Percentiles rank a stretch among this genome's conserved stretches.
Conservation (phyloP, 2,113 vertebrate species). For the Pungitius pungitius region DNA sequence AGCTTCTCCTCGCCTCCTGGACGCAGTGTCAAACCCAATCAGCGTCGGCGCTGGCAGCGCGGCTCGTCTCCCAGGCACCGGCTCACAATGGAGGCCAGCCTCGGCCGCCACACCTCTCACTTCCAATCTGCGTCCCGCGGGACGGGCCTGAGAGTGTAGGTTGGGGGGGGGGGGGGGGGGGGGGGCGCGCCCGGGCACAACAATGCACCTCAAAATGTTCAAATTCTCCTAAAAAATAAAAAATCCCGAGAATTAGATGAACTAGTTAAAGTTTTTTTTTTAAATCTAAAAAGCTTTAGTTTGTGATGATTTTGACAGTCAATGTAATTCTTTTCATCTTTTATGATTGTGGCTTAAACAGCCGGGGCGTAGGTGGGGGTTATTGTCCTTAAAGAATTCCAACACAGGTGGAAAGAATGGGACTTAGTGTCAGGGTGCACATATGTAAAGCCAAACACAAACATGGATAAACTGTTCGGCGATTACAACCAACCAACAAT, state of each 20-base stretch:
- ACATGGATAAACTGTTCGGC: conserved; percentile 67
- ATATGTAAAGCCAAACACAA: conserved; percentile 59
- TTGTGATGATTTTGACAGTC: conserved; percentile 51
- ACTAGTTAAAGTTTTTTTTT: conserved; percentile 49
- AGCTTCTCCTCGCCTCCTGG: conserved; percentile 84
- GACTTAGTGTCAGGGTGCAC: conserved; percentile 58
- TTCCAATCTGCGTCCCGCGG: conserved; percentile 95
- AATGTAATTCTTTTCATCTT: conserved; percentile 49
- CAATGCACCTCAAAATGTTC: conserved; percentile 50
- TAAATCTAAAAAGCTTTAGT: conserved; percentile 50
- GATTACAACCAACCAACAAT: conserved; percentile 72
- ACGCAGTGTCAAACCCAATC: conserved; percentile 98
- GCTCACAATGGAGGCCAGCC: conserved; percentile 88
- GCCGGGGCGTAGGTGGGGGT: conserved; percentile 42
- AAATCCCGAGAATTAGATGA: conserved; percentile 61
- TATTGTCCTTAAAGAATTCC: conserved; percentile 60
- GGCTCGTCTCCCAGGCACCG: conserved; percentile 73
- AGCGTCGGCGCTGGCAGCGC: conserved; percentile 82
- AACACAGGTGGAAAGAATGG: conserved; percentile 43
- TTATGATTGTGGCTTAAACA: conserved; percentile 17
- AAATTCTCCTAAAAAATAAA: conserved; percentile 53
- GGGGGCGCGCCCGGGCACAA: conserved; percentile 27
- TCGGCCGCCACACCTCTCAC: conserved; percentile 96
- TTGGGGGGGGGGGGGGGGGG: neutral
- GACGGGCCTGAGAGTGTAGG: conserved; percentile 58